Conservation (phyloP, 1,140 invertebrate genomes). For the Carposina sasakii region DNA sequence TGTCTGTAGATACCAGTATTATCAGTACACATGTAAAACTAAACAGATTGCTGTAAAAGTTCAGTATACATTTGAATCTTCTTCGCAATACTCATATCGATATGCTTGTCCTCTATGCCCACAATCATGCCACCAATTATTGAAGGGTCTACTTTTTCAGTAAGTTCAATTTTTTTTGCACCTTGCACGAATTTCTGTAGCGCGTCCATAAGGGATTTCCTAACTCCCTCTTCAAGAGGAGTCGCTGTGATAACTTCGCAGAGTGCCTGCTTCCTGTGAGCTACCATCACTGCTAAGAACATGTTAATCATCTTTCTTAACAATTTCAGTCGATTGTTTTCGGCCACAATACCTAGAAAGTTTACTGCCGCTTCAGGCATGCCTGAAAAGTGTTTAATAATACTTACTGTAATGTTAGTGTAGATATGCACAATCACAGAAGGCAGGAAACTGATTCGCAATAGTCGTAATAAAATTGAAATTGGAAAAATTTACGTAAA, state of each 20-base stretch:
- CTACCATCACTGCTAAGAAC: conserved; percentile 49
- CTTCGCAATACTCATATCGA: conserved; percentile 51
- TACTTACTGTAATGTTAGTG: too few species aligned
- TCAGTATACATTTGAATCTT: conserved; percentile 56
- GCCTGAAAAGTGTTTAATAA: conserved; percentile 26
- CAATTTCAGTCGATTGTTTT: conserved; percentile 49
- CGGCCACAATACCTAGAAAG: conserved; percentile 49
- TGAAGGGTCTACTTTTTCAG: conserved; percentile 47
- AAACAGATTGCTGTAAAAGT: conserved; percentile 43
- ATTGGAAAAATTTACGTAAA: too few species aligned
- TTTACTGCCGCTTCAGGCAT: conserved; percentile 47
- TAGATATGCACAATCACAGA: too few species aligned
- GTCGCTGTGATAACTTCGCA: conserved; percentile 59
- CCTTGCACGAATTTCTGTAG: conserved; percentile 43
- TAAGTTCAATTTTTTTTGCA: conserved; percentile 46
- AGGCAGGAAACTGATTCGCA: too few species aligned
- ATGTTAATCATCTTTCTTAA: conserved; percentile 43
- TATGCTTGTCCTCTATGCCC: conserved; percentile 54
- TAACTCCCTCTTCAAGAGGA: conserved; percentile 37
- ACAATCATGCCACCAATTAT: conserved; percentile 58
- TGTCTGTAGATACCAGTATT: too few species aligned
- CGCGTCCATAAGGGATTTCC: conserved; percentile 36
- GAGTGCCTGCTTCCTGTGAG: conserved; percentile 52
- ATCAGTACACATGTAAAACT: too few species aligned
- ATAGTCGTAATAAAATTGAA: too few species aligned